Conservation (phyloP, 2,888 invertebrate species). For the Chymomyza amoena region DNA sequence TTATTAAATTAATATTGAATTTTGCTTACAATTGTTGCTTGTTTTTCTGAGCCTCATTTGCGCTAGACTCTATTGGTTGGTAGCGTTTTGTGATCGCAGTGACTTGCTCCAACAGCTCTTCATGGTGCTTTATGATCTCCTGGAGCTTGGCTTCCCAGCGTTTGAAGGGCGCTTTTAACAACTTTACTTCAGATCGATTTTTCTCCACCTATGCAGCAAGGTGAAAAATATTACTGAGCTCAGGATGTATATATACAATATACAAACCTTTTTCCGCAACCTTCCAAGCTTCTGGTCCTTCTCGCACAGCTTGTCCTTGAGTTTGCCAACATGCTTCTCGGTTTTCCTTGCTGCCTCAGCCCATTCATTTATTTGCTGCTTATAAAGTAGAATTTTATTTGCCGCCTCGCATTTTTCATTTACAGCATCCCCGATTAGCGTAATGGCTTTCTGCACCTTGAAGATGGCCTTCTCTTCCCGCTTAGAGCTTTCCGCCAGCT, state of each 20-base stretch:
- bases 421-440: slow-evolving; percentile 81
- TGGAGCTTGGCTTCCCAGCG: slow-evolving; percentile 64
- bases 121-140: slow-evolving; percentile 60
- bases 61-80: too few relatives aligned
- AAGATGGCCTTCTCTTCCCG: slow-evolving; percentile 80
- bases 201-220: slow-evolving; percentile 44
- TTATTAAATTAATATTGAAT: too few relatives aligned
- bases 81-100: too few relatives aligned
- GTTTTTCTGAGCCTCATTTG: too few relatives aligned
- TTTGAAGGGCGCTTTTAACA: slow-evolving; percentile 76
- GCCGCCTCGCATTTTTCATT: slow-evolving; percentile 81
- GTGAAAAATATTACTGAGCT: too few relatives aligned
- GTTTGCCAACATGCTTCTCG: too few relatives aligned
- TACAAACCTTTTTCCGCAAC: too few relatives aligned
- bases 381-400: slow-evolving; percentile 79
- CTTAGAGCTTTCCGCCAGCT: slow-evolving; percentile 76
- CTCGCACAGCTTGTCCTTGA: too few relatives aligned
- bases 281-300: too few relatives aligned
- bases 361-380: slow-evolving; percentile 82
- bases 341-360: too few relatives aligned
- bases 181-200: slow-evolving; percentile 52
- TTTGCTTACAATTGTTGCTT: too few relatives aligned
- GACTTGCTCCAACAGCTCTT: slow-evolving; percentile 69
- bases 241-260: too few relatives aligned
- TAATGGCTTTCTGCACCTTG: slow-evolving; percentile 82